Conservation (phyloP, 1,140 invertebrate genomes). For the Drosophila bipectinata region DNA sequence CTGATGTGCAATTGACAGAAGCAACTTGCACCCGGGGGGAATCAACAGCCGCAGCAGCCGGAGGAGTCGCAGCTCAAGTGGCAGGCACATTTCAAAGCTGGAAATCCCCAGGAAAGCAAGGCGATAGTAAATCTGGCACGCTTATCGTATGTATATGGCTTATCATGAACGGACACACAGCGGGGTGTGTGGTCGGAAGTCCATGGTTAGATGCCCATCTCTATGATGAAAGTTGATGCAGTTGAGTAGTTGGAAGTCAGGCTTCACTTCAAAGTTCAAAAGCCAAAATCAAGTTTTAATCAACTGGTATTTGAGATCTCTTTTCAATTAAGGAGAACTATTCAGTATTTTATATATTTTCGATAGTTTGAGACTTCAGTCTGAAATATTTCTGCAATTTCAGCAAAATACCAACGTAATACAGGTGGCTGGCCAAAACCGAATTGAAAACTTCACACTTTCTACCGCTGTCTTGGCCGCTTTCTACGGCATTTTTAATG, state of each 20-base stretch:
- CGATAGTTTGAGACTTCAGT: not conserved
- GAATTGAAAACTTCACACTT: slow-evolving; percentile 61
- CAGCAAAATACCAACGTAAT: slow-evolving; percentile 10
- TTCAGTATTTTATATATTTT: not conserved
- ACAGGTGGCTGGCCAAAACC: slow-evolving; percentile 21
- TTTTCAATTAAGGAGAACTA: too few species aligned
- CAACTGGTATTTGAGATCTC: too few species aligned
- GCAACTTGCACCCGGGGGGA: slow-evolving; percentile 62
- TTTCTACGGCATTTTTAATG: slow-evolving; percentile 60
- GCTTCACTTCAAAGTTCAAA: not conserved
- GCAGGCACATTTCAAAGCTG: slow-evolving; percentile 60
- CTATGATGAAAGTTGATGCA: slow-evolving; percentile 29
- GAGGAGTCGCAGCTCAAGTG: slow-evolving; percentile 53
- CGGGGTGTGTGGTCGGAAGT: slow-evolving; percentile 22
- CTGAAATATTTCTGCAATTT: not conserved
- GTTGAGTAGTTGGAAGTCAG: not conserved
- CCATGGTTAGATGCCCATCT: slow-evolving; percentile 5
- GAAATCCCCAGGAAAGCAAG: slow-evolving; percentile 58
- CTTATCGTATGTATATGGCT: slow-evolving; percentile 65
- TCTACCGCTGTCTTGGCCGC: slow-evolving; percentile 49
- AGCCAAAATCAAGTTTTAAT: too few species aligned
- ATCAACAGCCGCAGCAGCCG: slow-evolving; percentile 41
- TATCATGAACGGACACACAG: slow-evolving; percentile 49
- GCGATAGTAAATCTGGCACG: slow-evolving; percentile 60
- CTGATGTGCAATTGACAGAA: slow-evolving; percentile 70